Conservation (phyloP, 1,140 invertebrate species). For the Myzus persicae region DNA sequence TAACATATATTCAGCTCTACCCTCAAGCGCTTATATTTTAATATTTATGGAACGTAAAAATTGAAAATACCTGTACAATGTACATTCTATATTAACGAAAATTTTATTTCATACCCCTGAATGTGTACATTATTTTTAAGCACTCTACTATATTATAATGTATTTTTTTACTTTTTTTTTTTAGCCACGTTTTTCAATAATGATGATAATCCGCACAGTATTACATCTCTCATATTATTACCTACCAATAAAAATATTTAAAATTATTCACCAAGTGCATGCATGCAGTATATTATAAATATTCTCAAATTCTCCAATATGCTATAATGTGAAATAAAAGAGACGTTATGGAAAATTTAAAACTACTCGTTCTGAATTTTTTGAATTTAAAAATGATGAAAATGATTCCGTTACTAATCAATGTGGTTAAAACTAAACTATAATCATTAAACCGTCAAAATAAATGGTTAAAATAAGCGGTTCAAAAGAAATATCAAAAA, state of each 20-base stretch:
- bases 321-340: neutral
- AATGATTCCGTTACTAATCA: neutral
- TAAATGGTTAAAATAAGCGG: too few relatives aligned
- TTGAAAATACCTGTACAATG: neutral
- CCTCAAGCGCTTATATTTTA: neutral
- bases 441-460: neutral
- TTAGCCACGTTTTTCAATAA: neutral
- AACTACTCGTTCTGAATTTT: neutral
- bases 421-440: neutral
- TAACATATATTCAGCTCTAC: neutral
- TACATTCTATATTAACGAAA: neutral
- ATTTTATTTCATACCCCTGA: neutral
- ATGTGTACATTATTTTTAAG: neutral
- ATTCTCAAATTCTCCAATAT: neutral
- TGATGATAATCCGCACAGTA: neutral
- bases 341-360: neutral
- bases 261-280: neutral
- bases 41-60: neutral
- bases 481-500: neutral
- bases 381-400: neutral
- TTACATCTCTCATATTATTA: neutral
- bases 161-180: neutral
- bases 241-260: neutral
- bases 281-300: neutral
- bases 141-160: neutral